Conservation (phyloP, 2,888 invertebrate species). For the Lasioglossum morio region DNA sequence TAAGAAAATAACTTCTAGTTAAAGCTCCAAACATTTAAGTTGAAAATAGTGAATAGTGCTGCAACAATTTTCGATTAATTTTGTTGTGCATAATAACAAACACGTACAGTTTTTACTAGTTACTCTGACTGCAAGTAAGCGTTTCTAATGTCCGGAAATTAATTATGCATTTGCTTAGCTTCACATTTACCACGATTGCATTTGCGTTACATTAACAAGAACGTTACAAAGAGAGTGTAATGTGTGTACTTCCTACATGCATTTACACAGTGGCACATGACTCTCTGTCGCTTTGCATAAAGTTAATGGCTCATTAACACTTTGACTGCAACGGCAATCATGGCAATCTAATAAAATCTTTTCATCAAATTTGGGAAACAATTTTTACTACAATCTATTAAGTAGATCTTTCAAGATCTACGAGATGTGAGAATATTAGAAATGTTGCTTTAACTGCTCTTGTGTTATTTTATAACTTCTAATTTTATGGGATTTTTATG, state of each 20-base stretch:
- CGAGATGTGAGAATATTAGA: background rate
- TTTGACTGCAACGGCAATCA: background rate
- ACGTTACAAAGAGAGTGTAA: background rate
- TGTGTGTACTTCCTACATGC: background rate
- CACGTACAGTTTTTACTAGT: background rate
- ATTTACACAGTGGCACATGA: background rate
- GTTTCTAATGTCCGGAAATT: background rate
- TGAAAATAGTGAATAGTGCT: background rate
- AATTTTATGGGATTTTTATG: background rate
- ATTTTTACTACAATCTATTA: background rate
- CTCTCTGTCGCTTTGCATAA: background rate
- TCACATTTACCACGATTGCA: background rate
- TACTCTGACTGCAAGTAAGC: background rate
- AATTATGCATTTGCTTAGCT: background rate
- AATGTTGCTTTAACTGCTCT: background rate
- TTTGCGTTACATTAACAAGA: background rate
- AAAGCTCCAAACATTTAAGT: background rate
- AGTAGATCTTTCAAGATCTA: background rate
- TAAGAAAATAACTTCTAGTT: background rate
- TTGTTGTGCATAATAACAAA: background rate
- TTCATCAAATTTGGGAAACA: background rate
- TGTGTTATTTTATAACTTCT: background rate
- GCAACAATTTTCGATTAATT: background rate
- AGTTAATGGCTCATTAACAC: background rate
- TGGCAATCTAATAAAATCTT: background rate